These are phyloP conservation scores for Xenopus borealis DNA, from an alignment of 2,113 vertebrate genomes.

Conservation along the genomic window DNA sequence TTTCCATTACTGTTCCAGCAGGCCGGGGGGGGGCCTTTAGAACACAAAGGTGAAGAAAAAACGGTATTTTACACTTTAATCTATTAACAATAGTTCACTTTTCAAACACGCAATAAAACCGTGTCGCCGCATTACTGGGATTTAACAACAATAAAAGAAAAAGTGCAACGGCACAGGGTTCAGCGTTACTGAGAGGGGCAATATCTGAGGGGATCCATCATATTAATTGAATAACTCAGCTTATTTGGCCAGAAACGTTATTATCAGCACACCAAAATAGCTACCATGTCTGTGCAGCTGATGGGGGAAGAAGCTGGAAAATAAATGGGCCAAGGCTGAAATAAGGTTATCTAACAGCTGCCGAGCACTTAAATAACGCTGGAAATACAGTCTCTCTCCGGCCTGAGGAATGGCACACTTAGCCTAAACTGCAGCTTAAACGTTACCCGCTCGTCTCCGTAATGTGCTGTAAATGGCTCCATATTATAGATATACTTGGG, in stretches of 20 bases:
- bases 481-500: conserved; percentile 11
- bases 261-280: conserved; percentile 13
- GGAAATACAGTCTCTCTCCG: conserved; percentile 32
- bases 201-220: neutral
- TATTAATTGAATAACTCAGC: conserved; percentile 21
- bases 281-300: neutral
- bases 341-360: conserved; percentile 26
- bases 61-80: neutral
- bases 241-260: conserved; percentile 9
- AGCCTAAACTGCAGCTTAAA: conserved; percentile 9
- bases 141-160: no score
- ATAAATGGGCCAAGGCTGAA: conserved; percentile 16
- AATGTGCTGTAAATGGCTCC: conserved; percentile 19
- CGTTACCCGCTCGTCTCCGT: conserved; percentile 5
- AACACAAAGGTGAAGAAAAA: neutral
- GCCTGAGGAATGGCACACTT: conserved; percentile 16
- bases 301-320: conserved; percentile 2
- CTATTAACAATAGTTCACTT: neutral
- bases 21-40: neutral
- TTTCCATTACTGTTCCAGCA: conserved; percentile 31
- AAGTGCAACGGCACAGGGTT: no score
- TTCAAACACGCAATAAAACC: neutral
- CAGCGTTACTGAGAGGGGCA: neutral
- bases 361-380: conserved; percentile 21
- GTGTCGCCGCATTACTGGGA: neutral